Base-by-base conservation (phyloP, 2,113 vertebrate species). In the Bubo blakistoni region DNA sequence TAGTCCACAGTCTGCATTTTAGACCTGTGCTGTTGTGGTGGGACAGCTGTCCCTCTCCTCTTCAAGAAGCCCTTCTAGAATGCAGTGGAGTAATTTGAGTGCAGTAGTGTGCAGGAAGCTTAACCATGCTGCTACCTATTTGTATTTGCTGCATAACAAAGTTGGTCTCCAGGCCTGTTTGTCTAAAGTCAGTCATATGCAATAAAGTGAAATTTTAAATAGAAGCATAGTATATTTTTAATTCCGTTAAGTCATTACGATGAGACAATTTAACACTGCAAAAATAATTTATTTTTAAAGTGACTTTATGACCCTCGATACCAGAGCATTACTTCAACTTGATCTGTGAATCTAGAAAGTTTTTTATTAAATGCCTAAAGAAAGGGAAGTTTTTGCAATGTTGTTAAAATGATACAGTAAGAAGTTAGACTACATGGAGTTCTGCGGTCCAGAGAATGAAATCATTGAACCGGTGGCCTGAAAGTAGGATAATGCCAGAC, bases 281-380 rank as follows among this genome's bases (percentile, higher is more conserved):
- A 67, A 89, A 86, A 38, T 38, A 70, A 93, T 15, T 93, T 85
- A 77, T 90, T 94, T 92, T 91, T 79, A 19, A 26, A 72, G 55
- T 72, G 58, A 62, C 32, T 94, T 81, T 85, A 27, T 94, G 84
- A 74, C 58, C 66, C 73, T 90, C 19, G 62, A 15, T 44, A 81
- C 40, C 42, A 82, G 32, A 96, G 91, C 78, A 96, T 95, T 96
- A 74, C 59, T 95, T 89, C 70, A 71, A 1, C 67, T 70, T 93
- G n/a, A 26, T 80, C 71, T 92, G 52, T 96, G 70, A 89, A 46
- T 59, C 36, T 46, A n/a, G 25, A 40, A 52, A 38, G 19, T 11
- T 6, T 18, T 25, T 59, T 61, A 57, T 86, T 66, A 36, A 69
- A 78, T 86, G 61, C 32, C 22, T 61, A 36, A 95, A 77, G 63